Conservation (phyloP, 2,797 vertebrate species). For the Anguilla marmorata region DNA sequence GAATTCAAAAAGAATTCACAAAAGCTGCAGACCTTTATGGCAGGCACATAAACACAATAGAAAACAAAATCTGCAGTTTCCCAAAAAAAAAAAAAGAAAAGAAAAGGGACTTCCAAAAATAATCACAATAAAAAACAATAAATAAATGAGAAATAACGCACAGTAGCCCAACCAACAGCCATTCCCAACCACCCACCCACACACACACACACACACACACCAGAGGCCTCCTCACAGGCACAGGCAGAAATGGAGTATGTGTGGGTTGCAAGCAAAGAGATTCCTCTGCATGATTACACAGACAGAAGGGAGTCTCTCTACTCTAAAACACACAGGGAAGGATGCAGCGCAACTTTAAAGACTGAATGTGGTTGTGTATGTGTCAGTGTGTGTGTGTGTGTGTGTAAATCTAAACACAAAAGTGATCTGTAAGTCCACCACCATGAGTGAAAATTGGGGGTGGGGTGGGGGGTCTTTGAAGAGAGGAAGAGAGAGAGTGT, state of each 20-base stretch:
- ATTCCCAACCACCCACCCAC: not conserved
- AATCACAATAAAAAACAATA: conserved; percentile 11
- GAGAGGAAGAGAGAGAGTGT: not conserved
- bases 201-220: not conserved
- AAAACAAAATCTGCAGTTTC: not conserved
- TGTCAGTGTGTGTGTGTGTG: conserved; percentile 20
- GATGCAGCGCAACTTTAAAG: conserved; percentile 15
- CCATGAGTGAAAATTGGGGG: not conserved
- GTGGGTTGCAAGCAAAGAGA: conserved; percentile 15
- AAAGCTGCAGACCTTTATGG: not conserved
- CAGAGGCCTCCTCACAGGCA: conserved; percentile 1
- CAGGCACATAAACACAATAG: not conserved
- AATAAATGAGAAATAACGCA: not conserved
- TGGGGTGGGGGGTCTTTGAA: not conserved
- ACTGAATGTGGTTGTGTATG: not conserved
- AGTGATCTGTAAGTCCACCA: conserved; percentile 19
- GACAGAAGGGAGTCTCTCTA: conserved; percentile 7
- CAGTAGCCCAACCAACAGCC: not conserved
- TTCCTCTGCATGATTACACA: conserved; percentile 19
- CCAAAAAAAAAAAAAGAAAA: not conserved
- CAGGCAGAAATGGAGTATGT: conserved; percentile 13
- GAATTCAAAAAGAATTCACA: not conserved
- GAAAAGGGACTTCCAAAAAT: not conserved
- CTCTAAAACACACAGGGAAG: not conserved
- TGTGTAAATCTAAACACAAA: not conserved